Evolutionary conservation across 1,140 invertebrate genomes (phyloP).

Genomic region (Drosophila ironensis): DNA sequence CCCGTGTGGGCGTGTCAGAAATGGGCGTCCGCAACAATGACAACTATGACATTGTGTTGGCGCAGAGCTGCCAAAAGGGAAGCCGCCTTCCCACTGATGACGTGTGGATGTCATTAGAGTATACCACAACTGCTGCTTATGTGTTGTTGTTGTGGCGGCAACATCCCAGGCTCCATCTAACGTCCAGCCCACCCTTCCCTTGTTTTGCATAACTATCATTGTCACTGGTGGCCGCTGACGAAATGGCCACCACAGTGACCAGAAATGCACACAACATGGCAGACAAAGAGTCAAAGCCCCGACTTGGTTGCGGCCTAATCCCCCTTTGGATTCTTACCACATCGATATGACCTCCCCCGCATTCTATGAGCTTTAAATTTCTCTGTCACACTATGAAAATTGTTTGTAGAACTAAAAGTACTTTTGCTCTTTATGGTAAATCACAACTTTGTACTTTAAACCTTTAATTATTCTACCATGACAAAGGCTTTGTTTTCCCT

Average conservation of each 20-base stretch:
- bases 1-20: slow-evolving; percentile 59
- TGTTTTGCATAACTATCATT: slow-evolving; percentile 66
- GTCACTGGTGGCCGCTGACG: slow-evolving; percentile 35
- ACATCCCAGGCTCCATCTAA: slow-evolving; percentile 9
- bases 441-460: slow-evolving; percentile 34
- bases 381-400: too few species aligned
- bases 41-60: slow-evolving; percentile 28
- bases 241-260: slow-evolving; percentile 64
- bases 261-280: slow-evolving; percentile 71
- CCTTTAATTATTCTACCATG: too few species aligned
- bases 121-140: slow-evolving; percentile 52
- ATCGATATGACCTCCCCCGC: too few species aligned
- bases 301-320: slow-evolving; percentile 1
- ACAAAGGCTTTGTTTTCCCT: too few species aligned
- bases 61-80: slow-evolving; percentile 9
- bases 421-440: too few species aligned
- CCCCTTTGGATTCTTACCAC: slow-evolving; percentile 27
- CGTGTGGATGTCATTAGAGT: slow-evolving; percentile 76
- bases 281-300: slow-evolving; percentile 28
- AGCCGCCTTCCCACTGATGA: slow-evolving; percentile 49
- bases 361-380: too few species aligned
- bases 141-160: slow-evolving; percentile 45
- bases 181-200: slow-evolving; percentile 19
- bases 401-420: too few species aligned
- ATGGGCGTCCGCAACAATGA: slow-evolving; percentile 48